A percentile compares a stretch with the other conserved stretches of the same genome.
Evolutionary conservation across 37 sponge, comb jelly and placozoan species (phyloP).

Genomic region (Geodia barretti): DNA sequence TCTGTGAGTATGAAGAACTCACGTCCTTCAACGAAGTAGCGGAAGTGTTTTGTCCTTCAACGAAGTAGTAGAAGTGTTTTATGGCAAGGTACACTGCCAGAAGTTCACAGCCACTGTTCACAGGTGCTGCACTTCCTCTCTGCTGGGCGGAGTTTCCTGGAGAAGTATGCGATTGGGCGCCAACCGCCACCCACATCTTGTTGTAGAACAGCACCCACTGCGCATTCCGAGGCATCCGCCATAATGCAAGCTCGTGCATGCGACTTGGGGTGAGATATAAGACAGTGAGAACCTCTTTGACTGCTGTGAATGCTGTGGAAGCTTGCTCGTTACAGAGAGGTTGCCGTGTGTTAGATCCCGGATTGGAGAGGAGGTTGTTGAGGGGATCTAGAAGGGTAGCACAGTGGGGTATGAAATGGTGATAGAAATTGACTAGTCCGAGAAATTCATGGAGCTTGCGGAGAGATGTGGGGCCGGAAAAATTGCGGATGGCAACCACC

Average conservation of each 20-base stretch:
- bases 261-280: conserved; percentile 5
- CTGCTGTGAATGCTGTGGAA: conserved; percentile 1
- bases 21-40: conserved; percentile 50
- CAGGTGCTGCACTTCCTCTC: conserved; percentile 50
- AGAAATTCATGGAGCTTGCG: conserved; percentile 37
- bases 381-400: conserved; percentile 37
- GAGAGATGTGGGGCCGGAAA: conserved; percentile 9
- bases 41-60: conserved; percentile 39
- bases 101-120: conserved; percentile 42
- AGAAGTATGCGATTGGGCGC: conserved; percentile 31
- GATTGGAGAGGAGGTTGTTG: conserved; percentile 1
- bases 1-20: conserved; percentile 24
- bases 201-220: no score
- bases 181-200: no score
- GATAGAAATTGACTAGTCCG: conserved; percentile 50
- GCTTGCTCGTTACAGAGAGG: conserved; percentile 18
- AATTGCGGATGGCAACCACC: conserved; percentile 15
- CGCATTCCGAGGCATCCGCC: no score
- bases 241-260: conserved; percentile 15
- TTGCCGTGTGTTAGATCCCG: background rate
- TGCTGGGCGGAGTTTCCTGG: conserved; percentile 29
- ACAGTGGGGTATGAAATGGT: conserved; percentile 36
- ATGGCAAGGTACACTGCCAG: conserved; percentile 35
- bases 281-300: conserved; percentile 24
- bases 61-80: no score